Base-by-base conservation (phyloP, 2,888 invertebrate genomes). In the Crossocerus cetratus region DNA sequence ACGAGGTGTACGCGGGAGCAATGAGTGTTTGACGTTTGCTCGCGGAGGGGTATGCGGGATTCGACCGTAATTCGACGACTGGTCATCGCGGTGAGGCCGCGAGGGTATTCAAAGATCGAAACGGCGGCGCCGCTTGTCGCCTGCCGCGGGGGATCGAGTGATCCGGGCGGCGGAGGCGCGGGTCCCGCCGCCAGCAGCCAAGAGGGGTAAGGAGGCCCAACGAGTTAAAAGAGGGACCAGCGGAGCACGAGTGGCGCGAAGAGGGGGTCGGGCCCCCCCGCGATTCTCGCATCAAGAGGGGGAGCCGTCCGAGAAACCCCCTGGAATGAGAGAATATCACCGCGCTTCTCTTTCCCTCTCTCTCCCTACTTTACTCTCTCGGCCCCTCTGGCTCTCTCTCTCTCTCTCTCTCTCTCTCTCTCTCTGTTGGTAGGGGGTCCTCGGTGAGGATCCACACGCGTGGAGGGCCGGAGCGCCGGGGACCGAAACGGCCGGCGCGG, bases 31-130 rank as follows among this genome's bases (percentile, higher is more conserved):
- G 21, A 54, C 55, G 14, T 43, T 69, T 53, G 64, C 55, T 70
- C 60, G 58, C 73, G 72, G 74, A 64, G 74, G 72, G 78, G 74
- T 76, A 82, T 75, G 77, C 74, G 82, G 81, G 83, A 83, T 87
- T 84, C 86, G 86, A 81, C 81, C 78, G 87, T 87, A 86, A 86
- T 87, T 86, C 86, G 84, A 86, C 82, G 87, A 88, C 88, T 87
- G 88, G 85, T 86, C 85, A 87, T 86, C 84, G 82, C 78, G 75
- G 80, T 80, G 81, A 78, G 84, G 86, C 82, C 80, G 81, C 86
- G 74, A 78, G 81, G 80, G 84, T 87, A 86, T 87, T 85, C 88
- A 86, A 88, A 87, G 86, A 88, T 87, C 84, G 86, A 85, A 87
- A 84, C 80, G 67, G 76, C 76, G 70, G 72, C 67, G 74, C 73